Evolutionary conservation across 2,113 vertebrate species (phyloP).

Genomic region (Electrona antarctica): DNA sequence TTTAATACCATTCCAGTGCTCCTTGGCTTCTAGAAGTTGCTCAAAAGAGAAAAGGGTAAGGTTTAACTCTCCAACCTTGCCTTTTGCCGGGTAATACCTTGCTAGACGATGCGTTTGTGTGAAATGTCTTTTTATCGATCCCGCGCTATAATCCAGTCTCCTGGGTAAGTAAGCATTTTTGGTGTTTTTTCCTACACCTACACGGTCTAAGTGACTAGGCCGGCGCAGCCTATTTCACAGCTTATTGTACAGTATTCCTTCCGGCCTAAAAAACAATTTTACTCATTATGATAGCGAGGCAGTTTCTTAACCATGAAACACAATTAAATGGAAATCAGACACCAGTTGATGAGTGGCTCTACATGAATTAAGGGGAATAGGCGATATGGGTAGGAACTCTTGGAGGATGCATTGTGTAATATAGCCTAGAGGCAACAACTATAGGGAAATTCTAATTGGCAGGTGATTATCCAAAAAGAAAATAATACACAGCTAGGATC

Average conservation of each 20-base stretch:
- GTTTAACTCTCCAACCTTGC: slow-evolving; percentile 41
- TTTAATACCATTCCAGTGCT: slow-evolving; percentile 55
- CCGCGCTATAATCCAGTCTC: slow-evolving; percentile 31
- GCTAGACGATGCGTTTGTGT: slow-evolving; percentile 43
- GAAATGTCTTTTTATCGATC: slow-evolving; percentile 54
- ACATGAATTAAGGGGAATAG: slow-evolving; percentile 4
- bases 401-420: no score
- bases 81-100: slow-evolving; percentile 35
- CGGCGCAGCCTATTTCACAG: background rate
- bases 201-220: slow-evolving; percentile 20
- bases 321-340: background rate
- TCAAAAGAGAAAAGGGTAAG: slow-evolving; percentile 48
- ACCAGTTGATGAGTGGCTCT: slow-evolving; percentile 24
- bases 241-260: background rate
- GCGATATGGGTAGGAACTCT: no score
- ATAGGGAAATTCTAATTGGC: background rate
- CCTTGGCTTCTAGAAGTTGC: slow-evolving; percentile 58
- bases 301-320: slow-evolving; percentile 12
- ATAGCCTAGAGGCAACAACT: slow-evolving; percentile 12
- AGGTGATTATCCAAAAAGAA: no score
- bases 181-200: slow-evolving; percentile 15
- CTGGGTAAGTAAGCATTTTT: slow-evolving; percentile 36
- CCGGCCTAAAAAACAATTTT: slow-evolving; percentile 18
- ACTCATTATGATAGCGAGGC: background rate
- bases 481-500: no score